Conservation (phyloP, 2,113 vertebrate genomes). For the Furnarius figulus region DNA sequence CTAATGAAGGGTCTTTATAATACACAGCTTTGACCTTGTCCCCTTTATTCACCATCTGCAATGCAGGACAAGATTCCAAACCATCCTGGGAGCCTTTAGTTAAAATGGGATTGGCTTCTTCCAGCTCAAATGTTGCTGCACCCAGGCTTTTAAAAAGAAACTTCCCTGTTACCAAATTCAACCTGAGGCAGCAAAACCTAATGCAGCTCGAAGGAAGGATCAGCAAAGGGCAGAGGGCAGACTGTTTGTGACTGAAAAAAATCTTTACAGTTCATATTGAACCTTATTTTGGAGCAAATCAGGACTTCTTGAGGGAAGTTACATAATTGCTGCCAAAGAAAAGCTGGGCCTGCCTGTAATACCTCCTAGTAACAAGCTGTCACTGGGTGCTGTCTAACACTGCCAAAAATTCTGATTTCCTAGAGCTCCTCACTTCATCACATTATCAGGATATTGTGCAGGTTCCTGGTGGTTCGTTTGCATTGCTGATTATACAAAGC, state of each 20-base stretch:
- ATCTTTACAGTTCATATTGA: background rate
- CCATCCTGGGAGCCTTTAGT: background rate
- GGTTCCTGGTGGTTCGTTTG: background rate
- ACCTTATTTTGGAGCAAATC: background rate
- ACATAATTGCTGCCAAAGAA: background rate
- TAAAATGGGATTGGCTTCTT: background rate
- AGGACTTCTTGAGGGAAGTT: background rate
- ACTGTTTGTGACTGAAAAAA: background rate
- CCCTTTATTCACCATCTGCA: background rate
- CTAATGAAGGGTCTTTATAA: background rate
- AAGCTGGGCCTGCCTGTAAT: background rate
- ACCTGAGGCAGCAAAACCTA: background rate
- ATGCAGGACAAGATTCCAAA: background rate
- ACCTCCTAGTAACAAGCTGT: conserved; percentile 34
- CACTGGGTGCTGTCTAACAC: background rate
- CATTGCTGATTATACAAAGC: conserved; percentile 42
- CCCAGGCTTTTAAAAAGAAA: background rate
- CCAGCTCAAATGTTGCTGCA: background rate
- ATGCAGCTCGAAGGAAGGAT: background rate
- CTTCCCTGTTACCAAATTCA: background rate
- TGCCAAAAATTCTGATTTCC: conserved; percentile 59
- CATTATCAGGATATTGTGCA: background rate
- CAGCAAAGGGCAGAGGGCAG: background rate
- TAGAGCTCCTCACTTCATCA: conserved; percentile 20
- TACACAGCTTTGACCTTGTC: background rate